These are phyloP conservation scores for Coenobita brevimanus DNA, from an alignment of 1,140 invertebrate genomes.

Conservation along the genomic window DNA sequence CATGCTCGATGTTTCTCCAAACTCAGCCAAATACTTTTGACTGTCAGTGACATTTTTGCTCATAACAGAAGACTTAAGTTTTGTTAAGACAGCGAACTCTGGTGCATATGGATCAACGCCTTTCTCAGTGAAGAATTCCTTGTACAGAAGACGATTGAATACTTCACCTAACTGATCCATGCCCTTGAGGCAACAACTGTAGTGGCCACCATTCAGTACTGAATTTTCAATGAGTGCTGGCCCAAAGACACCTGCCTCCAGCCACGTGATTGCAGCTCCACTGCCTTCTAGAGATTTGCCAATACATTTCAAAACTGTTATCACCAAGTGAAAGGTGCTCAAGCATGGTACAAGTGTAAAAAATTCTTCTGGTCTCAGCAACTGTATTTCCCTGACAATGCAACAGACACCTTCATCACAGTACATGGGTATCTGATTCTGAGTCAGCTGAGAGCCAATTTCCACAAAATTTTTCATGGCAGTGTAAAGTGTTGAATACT, in stretches of 20 bases:
- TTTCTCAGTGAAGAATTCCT: conserved; percentile 21
- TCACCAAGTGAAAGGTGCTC: neutral
- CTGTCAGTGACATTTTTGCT: conserved; percentile 17
- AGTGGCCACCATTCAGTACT: conserved; percentile 5
- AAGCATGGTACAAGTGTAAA: neutral
- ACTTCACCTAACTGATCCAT: conserved; percentile 3
- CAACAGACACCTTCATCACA: neutral
- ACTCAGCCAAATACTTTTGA: conserved; percentile 1
- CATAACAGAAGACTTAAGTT: neutral
- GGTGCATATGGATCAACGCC: conserved; percentile 7
- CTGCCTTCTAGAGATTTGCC: neutral
- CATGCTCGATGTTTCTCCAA: neutral
- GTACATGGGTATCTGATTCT: neutral
- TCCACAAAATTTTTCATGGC: conserved; percentile 24
- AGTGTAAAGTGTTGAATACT: conserved; percentile 16
- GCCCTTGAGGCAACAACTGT: conserved; percentile 19
- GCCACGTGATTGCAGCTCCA: conserved; percentile 3
- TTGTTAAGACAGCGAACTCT: neutral
- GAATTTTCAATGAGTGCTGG: conserved; percentile 21
- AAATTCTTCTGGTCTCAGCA: too few species aligned
- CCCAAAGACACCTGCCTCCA: conserved; percentile 26
- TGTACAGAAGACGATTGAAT: conserved; percentile 4
- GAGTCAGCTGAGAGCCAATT: too few species aligned
- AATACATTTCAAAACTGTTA: neutral
- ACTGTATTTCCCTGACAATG: too few species aligned